Base-by-base conservation (phyloP, 1,140 invertebrate species). In the Drosophila orosa region DNA sequence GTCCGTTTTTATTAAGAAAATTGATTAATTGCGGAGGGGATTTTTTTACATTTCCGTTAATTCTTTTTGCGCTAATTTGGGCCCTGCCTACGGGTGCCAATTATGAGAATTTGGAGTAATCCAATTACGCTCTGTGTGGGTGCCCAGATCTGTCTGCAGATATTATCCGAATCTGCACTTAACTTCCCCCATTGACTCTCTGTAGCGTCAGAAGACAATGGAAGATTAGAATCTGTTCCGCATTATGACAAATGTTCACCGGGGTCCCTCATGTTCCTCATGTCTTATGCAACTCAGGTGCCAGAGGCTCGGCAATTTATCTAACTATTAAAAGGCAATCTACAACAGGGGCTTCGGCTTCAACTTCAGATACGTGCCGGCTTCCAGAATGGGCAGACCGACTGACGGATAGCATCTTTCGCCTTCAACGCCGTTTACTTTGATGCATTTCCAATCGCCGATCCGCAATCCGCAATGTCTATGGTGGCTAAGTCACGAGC, bases 191-290 rank as follows among this genome's bases (percentile, higher is more conserved):
- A 47, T 3, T 10, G 59, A 7, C 12, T 15, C 15, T 17, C n/a
- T 62, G 24, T 35, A 45, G 15, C 31, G 19, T 8, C 22, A 42
- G 12, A 33, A 47, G 25, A 39, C 50, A 58, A 48, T 48, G 33
- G 22, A 5, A 17, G 67, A 71, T 71, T 29, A 33, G 33, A 58
- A 69, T 73, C 63, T 76, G 72, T 86, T 86, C 83, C 83, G 83
- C 83, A 87, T 86, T 87, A 83, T 87, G 83, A 86, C 75, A 76
- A 83, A 86, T 72, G 74, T 78, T 68, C 54, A 55, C 45, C 77
- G 72, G 12, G 29, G 17, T 8, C 5, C n/a, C n/a, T n/a, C 42
- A 44, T 44, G 42, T 4, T 44, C 25, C n/a, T 39, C 33, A 33
- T 61, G 47, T 22, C 37, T 76, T 54, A 83, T 86, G 83, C 83